Evolutionary conservation across 2,888 invertebrate species (phyloP), one percentile per base, ranked within the genome.

Genomic region (Sclerodermus sp.): DNA sequence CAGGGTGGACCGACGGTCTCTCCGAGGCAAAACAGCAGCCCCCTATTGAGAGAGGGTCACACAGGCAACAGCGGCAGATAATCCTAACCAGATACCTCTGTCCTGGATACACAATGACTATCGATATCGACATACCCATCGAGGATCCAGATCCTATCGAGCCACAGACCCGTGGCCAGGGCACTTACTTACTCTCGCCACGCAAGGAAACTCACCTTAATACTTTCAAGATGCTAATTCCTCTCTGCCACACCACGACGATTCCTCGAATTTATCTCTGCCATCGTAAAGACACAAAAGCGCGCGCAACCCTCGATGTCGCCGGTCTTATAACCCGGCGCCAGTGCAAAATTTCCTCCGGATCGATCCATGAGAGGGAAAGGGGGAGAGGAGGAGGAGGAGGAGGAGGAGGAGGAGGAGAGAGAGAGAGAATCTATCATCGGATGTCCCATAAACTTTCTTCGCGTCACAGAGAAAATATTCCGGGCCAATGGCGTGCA

Each of bases 241-340:
- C 47, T 9, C 17, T n/a, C n/a, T n/a, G n/a, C n/a, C n/a, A n/a
- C n/a, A n/a, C n/a, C n/a, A n/a, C n/a, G n/a, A 23, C 4, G 23
- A 23, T 23, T 23, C 23, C 3, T 23, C 23, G 23, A 23, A 23
- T 23, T 8, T n/a, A n/a, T n/a, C n/a, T n/a, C 46, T 40, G 13
- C 42, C 58, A 70, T 72, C 72, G 71, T 72, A 72, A 72, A 72
- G 71, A 72, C 64, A 55, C 72, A 72, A 72, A 71, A 68, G 70
- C 67, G 53, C 57, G n/a, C n/a, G n/a, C n/a, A n/a, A n/a, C n/a
- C n/a, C n/a, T n/a, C n/a, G n/a, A n/a, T n/a, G n/a, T n/a, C n/a
- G n/a, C n/a, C n/a, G n/a, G n/a, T n/a, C n/a, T n/a, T n/a, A n/a
- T n/a, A n/a, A n/a, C n/a, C n/a, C n/a, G n/a, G n/a, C n/a, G n/a